Percentiles rank a stretch among this genome's conserved stretches.
These are phyloP conservation scores for Xenentodon cancila DNA, from an alignment of 2,797 vertebrate genomes.

Conservation along the genomic window DNA sequence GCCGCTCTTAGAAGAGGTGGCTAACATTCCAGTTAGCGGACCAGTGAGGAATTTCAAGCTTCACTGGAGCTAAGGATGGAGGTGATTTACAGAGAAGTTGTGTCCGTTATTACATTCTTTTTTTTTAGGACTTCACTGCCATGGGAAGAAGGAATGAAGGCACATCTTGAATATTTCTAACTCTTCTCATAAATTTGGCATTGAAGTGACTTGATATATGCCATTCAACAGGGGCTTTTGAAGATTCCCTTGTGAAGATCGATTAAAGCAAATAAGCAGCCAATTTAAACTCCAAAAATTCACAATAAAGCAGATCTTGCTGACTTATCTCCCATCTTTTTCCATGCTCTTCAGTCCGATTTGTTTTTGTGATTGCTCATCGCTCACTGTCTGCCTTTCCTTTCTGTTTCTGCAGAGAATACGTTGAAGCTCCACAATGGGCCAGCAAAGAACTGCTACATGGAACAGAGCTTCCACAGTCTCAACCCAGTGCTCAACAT, in stretches of 20 bases:
- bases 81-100: slow-evolving; percentile 47
- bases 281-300: slow-evolving; percentile 26
- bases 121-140: slow-evolving; percentile 30
- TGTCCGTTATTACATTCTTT: slow-evolving; percentile 40
- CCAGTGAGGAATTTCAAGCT: slow-evolving; percentile 77
- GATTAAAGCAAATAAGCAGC: slow-evolving; percentile 43
- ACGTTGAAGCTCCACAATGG: slow-evolving; percentile 89
- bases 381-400: slow-evolving; percentile 13
- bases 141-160: slow-evolving; percentile 46
- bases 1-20: slow-evolving; percentile 48
- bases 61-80: slow-evolving; percentile 57
- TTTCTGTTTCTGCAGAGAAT: slow-evolving; percentile 83
- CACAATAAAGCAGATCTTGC: slow-evolving; percentile 26
- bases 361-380: slow-evolving; percentile 21
- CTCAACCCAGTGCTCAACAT: slow-evolving; percentile 95
- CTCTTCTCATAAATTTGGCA: slow-evolving; percentile 42
- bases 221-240: slow-evolving; percentile 37
- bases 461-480: slow-evolving; percentile 99
- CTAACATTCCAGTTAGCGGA: slow-evolving; percentile 67
- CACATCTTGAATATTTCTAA: slow-evolving; percentile 34
- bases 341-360: not conserved
- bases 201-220: slow-evolving; percentile 31
- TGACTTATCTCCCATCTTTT: not conserved
- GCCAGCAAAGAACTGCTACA: slow-evolving; percentile 92
- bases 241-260: slow-evolving; percentile 28